Percentiles rank a stretch among this genome's conserved stretches.
These are phyloP conservation scores for Gallinago solitaria DNA, from an alignment of 2,797 vertebrate genomes.

Conservation along the genomic window DNA sequence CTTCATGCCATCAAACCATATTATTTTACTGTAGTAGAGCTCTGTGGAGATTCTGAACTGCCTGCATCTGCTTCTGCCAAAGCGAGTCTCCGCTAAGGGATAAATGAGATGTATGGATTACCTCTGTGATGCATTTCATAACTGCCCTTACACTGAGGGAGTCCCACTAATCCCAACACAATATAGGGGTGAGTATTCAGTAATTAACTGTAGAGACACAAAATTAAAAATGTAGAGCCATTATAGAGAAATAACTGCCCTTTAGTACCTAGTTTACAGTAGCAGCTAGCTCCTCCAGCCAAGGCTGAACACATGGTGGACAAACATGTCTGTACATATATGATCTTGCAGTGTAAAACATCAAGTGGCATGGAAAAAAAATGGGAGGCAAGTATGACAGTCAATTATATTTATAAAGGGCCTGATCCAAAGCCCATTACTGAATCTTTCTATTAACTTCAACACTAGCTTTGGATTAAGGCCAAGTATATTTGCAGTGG, in stretches of 20 bases:
- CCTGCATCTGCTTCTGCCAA: not conserved
- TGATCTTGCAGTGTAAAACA: not conserved
- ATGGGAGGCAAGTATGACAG: not conserved
- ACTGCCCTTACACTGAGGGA: not conserved
- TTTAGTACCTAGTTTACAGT: fast-evolving
- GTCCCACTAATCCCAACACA: not conserved
- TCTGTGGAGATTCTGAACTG: not conserved
- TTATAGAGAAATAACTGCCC: not conserved
- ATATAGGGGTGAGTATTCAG: not conserved
- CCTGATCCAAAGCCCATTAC: not conserved
- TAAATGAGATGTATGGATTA: not conserved
- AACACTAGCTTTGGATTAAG: not conserved
- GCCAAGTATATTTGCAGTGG: not conserved
- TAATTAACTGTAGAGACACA: not conserved
- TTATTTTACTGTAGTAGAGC: not conserved
- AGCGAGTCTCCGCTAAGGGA: fast-evolving
- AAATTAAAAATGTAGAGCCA: not conserved
- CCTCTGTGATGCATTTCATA: not conserved
- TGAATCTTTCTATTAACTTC: not conserved
- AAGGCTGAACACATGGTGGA: not conserved
- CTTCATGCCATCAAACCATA: not conserved
- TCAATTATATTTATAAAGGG: not conserved
- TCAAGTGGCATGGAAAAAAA: not conserved
- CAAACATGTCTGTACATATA: not conserved
- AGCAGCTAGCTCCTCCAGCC: not conserved